Evolutionary conservation across 1,140 invertebrate genomes (phyloP).

Genomic region (Leptestheria dahalacensis): DNA sequence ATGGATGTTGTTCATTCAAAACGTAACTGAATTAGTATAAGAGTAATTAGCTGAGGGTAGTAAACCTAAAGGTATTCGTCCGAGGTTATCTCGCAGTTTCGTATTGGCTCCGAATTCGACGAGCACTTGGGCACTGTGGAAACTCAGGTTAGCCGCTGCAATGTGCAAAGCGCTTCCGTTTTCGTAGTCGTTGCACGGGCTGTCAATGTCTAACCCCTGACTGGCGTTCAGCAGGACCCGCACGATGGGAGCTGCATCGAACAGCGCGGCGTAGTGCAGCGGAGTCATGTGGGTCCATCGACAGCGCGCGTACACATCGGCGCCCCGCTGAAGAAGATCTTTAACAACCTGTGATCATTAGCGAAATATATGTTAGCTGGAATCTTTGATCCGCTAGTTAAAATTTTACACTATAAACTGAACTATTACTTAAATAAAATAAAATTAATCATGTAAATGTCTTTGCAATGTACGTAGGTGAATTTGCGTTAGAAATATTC

Average conservation of each 20-base stretch:
- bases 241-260: conserved; percentile 36
- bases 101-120: conserved; percentile 34
- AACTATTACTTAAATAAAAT: no score
- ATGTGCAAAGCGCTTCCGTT: conserved; percentile 38
- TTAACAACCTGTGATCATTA: conserved; percentile 22
- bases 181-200: conserved; percentile 35
- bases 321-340: conserved; percentile 31
- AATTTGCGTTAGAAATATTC: no score
- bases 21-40: no score
- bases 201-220: conserved; percentile 27
- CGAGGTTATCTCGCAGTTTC: conserved; percentile 29
- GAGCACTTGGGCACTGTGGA: conserved; percentile 32
- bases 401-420: no score
- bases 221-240: conserved; percentile 10
- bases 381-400: not conserved
- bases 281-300: conserved; percentile 42
- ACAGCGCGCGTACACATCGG: conserved; percentile 34
- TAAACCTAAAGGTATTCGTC: conserved; percentile 23
- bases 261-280: conserved; percentile 39
- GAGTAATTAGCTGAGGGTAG: not conserved
- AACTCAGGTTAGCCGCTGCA: conserved; percentile 34
- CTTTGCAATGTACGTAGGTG: no score
- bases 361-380: not conserved
- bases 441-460: no score
- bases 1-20: no score